phyloP scores from a whole-genome alignment of 1,140 invertebrate genomes.

The Bathynomus jamesi region DNA sequence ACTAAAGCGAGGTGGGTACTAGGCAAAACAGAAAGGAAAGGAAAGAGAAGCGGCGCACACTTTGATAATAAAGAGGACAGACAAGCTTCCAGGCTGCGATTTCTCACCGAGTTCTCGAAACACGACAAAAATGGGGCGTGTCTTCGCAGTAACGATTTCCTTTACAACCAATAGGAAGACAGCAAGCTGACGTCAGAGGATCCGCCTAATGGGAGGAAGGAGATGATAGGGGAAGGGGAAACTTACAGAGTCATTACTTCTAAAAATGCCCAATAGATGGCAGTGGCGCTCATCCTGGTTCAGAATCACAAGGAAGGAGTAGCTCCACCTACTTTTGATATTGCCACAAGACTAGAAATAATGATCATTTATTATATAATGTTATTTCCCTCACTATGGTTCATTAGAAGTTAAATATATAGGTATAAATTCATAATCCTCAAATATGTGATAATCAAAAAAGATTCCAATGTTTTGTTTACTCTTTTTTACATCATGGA shows the following conservation, averaged over 20 bases:
- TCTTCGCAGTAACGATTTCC: neutral
- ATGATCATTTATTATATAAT: neutral
- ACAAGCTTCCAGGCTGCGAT: neutral
- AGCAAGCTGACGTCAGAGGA: neutral
- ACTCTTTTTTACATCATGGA: too few species aligned
- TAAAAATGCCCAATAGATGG: conserved; percentile 1
- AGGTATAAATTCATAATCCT: neutral
- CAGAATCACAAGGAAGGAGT: neutral
- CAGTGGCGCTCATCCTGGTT: neutral
- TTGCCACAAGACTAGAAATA: neutral
- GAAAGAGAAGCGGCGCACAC: neutral
- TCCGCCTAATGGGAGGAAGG: neutral
- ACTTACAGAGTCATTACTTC: neutral
- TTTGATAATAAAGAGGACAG: neutral
- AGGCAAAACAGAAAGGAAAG: neutral
- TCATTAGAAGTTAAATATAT: conserved; percentile 1
- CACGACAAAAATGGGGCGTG: neutral
- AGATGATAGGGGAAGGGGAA: neutral
- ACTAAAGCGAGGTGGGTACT: neutral
- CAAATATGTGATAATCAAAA: neutral
- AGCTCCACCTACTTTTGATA: neutral
- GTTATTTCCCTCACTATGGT: neutral
- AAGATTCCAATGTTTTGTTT: neutral
- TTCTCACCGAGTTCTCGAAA: neutral
- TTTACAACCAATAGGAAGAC: neutral